Percentiles rank a stretch among this genome's conserved stretches.
Evolutionary conservation across 2,888 invertebrate genomes (phyloP).

Genomic region (Plusia festucae): DNA sequence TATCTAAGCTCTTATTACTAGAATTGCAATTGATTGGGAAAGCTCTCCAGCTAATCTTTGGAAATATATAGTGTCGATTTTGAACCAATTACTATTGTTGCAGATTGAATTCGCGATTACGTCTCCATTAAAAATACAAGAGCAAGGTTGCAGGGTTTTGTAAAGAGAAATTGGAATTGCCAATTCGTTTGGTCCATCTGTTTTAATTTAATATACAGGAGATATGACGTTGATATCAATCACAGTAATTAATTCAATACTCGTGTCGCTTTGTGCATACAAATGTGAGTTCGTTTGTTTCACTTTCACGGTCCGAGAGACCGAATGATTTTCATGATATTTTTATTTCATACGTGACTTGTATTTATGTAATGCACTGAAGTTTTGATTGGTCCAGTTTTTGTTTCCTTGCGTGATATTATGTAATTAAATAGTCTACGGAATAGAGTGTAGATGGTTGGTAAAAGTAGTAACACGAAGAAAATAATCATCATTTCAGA

Average conservation of each 20-base stretch:
- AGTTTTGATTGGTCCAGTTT: neutral
- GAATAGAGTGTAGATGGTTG: neutral
- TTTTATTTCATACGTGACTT: neutral
- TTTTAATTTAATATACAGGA: neutral
- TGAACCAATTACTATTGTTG: neutral
- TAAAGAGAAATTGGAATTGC: neutral
- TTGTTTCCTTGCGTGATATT: conserved; percentile 4
- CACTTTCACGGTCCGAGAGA: neutral
- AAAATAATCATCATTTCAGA: too few relatives aligned
- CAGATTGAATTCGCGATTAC: neutral
- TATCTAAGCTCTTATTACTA: too few relatives aligned
- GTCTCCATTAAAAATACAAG: neutral
- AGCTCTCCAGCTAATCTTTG: neutral
- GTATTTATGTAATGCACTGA: neutral
- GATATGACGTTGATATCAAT: conserved; percentile 1
- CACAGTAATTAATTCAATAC: neutral
- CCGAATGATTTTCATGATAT: neutral
- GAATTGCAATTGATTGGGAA: neutral
- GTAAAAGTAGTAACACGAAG: neutral
- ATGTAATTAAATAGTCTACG: conserved; percentile 2
- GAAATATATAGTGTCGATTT: neutral
- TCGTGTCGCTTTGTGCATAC: conserved; percentile 7
- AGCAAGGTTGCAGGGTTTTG: neutral
- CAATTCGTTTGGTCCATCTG: neutral
- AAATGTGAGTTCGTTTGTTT: neutral